Evolutionary conservation across 2,113 vertebrate genomes (phyloP).

Genomic region (Mystacornis crossleyi): DNA sequence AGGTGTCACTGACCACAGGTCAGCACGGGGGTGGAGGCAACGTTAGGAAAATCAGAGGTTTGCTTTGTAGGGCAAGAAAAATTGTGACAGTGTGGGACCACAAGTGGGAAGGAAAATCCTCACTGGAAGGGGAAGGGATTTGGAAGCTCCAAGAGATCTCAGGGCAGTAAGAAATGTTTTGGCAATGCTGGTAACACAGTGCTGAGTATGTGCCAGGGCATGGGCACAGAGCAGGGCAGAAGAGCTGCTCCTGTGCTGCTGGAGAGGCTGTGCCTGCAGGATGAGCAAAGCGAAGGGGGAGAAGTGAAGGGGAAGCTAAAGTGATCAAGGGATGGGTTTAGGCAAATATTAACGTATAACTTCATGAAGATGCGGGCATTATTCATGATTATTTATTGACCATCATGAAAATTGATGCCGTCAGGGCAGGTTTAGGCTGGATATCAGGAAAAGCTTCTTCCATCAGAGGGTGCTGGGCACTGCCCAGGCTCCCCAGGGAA

Average conservation of each 20-base stretch:
- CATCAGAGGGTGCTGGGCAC: background rate
- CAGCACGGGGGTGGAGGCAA: background rate
- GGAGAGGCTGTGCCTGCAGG: background rate
- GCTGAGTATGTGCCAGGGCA: background rate
- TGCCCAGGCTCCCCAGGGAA: background rate
- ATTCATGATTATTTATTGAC: background rate
- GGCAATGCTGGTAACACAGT: rapidly evolving
- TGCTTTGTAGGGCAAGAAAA: background rate
- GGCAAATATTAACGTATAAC: background rate
- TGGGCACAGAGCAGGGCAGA: background rate
- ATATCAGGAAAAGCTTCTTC: background rate
- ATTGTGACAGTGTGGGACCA: background rate
- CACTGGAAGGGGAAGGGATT: background rate
- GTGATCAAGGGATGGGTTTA: background rate
- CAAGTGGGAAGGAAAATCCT: background rate
- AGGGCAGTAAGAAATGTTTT: background rate
- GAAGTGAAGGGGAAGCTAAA: background rate
- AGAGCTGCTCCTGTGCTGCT: background rate
- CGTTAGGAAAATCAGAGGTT: background rate
- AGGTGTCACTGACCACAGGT: background rate
- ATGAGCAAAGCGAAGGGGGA: background rate
- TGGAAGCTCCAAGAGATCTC: background rate
- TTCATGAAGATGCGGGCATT: background rate
- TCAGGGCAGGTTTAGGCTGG: background rate
- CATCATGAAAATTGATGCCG: rapidly evolving